Conservation (phyloP, 2,888 invertebrate genomes). For the Phasia obesa region DNA sequence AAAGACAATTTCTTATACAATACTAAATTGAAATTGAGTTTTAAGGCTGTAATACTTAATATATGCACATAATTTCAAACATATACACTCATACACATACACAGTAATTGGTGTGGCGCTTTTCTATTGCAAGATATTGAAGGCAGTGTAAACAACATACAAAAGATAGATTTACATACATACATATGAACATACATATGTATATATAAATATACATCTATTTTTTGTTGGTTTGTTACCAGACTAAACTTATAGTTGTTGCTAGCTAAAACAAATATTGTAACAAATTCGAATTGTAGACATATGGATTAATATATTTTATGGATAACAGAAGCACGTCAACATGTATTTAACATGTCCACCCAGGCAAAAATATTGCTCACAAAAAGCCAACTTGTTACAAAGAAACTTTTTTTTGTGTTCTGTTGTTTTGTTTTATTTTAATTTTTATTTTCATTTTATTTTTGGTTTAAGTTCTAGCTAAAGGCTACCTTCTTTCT, state of each 20-base stretch:
- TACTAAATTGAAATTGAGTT: slow-evolving; percentile 27
- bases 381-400: slow-evolving; percentile 31
- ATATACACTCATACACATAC: slow-evolving; percentile 37
- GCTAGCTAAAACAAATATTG: slow-evolving; percentile 20
- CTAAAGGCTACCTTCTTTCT: slow-evolving; percentile 52
- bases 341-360: slow-evolving; percentile 62
- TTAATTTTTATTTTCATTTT: slow-evolving; percentile 5
- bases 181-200: no score
- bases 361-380: slow-evolving; percentile 58
- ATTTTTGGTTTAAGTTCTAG: slow-evolving; percentile 43
- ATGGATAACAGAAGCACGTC: slow-evolving; percentile 58
- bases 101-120: slow-evolving; percentile 57
- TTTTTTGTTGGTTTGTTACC: slow-evolving; percentile 18
- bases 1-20: slow-evolving; percentile 49
- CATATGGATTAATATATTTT: slow-evolving; percentile 32
- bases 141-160: not conserved
- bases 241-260: slow-evolving; percentile 8
- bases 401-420: slow-evolving; percentile 23
- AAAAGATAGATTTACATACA: no score
- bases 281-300: slow-evolving; percentile 43
- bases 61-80: slow-evolving; percentile 53
- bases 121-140: not conserved
- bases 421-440: no score
- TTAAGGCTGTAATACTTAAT: slow-evolving; percentile 38
- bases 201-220: no score